Percentiles rank a stretch among this genome's conserved stretches.
These are phyloP conservation scores for Gambusia affinis DNA, from an alignment of 2,113 vertebrate species.

Conservation along the genomic window DNA sequence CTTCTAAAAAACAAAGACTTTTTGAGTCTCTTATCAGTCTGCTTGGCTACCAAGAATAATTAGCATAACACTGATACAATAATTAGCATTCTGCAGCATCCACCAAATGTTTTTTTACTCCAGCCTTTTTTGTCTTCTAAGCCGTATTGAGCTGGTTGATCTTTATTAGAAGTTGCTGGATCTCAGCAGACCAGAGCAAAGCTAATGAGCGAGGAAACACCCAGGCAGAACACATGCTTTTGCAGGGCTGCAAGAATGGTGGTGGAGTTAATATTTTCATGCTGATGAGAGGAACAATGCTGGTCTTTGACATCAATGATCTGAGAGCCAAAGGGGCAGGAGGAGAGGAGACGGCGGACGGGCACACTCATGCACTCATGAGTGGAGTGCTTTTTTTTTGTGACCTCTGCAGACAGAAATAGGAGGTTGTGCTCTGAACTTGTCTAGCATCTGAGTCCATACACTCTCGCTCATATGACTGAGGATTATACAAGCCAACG, in stretches of 20 bases:
- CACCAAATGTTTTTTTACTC: not conserved
- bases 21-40: conserved; percentile 15
- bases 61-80: not conserved
- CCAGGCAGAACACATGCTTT: conserved; percentile 26
- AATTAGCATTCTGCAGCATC: not conserved
- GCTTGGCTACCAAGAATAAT: not conserved
- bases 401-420: conserved; percentile 52
- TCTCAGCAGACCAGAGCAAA: conserved; percentile 27
- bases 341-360: conserved; percentile 25
- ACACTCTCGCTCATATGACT: conserved; percentile 39
- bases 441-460: conserved; percentile 37
- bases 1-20: not conserved
- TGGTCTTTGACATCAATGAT: conserved; percentile 49
- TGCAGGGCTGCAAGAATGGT: conserved; percentile 3
- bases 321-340: conserved; percentile 19
- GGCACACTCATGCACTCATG: conserved; percentile 32
- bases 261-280: conserved; percentile 46
- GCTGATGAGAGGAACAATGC: conserved; percentile 45
- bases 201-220: conserved; percentile 31
- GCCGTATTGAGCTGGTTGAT: conserved; percentile 26
- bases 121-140: not conserved
- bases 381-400: conserved; percentile 25
- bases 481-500: conserved; percentile 42
- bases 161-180: conserved; percentile 24
- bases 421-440: conserved; percentile 30